Conservation (phyloP, 2,888 invertebrate species). For the Noctua fimbriata region DNA sequence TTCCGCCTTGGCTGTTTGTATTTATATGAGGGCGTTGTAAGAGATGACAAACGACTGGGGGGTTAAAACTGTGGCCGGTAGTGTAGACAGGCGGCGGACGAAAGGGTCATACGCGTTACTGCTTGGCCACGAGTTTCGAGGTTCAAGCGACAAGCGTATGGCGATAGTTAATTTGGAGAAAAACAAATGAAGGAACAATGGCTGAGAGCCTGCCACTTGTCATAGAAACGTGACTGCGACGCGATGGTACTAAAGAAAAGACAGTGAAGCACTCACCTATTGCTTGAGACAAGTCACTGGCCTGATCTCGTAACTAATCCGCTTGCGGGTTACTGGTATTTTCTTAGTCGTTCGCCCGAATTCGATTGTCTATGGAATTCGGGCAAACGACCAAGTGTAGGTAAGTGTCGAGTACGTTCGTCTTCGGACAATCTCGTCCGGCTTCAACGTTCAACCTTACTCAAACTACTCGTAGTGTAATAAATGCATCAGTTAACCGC, state of each 20-base stretch:
- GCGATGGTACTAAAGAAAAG: not conserved
- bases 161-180: not conserved
- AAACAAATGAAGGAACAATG: not conserved
- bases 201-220: not conserved
- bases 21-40: constrained; percentile 87
- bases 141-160: not conserved
- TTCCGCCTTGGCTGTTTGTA: constrained; percentile 89
- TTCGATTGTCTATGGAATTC: not conserved
- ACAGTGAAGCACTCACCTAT: not conserved
- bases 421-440: not conserved
- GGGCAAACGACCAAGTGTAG: not conserved
- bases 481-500: not conserved
- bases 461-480: not conserved
- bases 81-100: constrained; percentile 58
- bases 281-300: not conserved
- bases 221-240: too few species aligned
- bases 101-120: constrained; percentile 60
- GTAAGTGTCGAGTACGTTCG: not conserved
- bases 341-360: not conserved
- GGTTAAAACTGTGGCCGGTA: constrained; percentile 70
- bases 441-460: not conserved
- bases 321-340: not conserved
- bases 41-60: constrained; percentile 87
- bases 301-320: not conserved
- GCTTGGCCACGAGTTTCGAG: not conserved